Evolutionary conservation across 2,113 vertebrate genomes (phyloP), one percentile per base, ranked within the genome.

Genomic region (Raphicerus campestris): DNA sequence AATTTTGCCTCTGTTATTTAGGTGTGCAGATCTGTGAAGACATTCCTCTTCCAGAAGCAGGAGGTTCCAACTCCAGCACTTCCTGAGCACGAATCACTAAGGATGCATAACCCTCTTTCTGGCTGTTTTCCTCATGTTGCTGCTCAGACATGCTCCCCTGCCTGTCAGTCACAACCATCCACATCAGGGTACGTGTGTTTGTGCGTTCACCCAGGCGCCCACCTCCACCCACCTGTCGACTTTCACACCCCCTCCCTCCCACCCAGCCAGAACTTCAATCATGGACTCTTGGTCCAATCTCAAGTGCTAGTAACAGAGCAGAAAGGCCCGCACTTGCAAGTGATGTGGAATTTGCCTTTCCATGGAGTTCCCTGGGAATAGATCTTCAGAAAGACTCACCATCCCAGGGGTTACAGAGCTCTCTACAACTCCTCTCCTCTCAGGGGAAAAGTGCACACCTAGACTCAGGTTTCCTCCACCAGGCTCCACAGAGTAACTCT

Each of bases 161-260:
- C 22, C 81, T 3, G 49, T 47, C 20, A 24, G 10, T 11, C 39
- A 26, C 4, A 16, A 5, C 16, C 35, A 1, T 1, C 16, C 13
- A 39, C 42, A 1, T 10, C 6, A 8, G 77, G 28, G 17, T 1
- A 7, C 5, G 2, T 1, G 10, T 35, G 61, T 42, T 16, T 26
- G 28, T 42, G 53, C 3, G 0, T 11, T 4, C 2, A 7, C 16
- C 19, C n/a, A 15, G 13, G 16, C 2, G 10, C 56, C 32, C 42
- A 2, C 9, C 24, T 49, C 30, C 10, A 70, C 24, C 56, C 35
- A 1, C 35, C 15, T 2, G 24, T 39, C 30, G 15, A 5, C n/a
- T 49, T 16, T 10, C 19, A 4, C 10, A 1, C 6, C 5, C 1
- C 2, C 28, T 22, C 7, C 9, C 35, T n/a, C 3, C 5, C n/a